Evolutionary conservation across 2,888 invertebrate genomes (phyloP).

Genomic region (Cordylochernes scorpioides): DNA sequence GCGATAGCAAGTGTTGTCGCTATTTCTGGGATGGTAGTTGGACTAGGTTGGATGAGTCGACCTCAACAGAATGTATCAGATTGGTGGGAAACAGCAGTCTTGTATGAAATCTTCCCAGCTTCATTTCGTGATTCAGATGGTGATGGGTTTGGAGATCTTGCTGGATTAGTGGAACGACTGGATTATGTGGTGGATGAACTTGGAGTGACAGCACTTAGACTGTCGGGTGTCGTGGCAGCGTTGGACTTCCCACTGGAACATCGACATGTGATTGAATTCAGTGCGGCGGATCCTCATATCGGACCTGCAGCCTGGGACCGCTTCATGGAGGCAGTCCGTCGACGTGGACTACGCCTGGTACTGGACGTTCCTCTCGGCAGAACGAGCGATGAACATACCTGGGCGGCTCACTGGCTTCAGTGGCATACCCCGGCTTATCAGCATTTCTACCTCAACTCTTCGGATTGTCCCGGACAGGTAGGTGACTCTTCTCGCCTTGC

Average conservation of each 20-base stretch:
- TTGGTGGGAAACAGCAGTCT: constrained; percentile 61
- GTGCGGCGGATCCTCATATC: constrained; percentile 36
- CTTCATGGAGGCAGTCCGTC: constrained; percentile 35
- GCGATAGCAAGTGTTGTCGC: too few species aligned
- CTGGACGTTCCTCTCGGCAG: constrained; percentile 32
- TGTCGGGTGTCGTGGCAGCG: constrained; percentile 53
- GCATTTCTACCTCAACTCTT: too few species aligned
- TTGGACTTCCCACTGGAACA: constrained; percentile 45
- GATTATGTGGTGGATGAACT: constrained; percentile 42
- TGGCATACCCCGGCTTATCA: too few species aligned
- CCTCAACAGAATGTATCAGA: too few species aligned
- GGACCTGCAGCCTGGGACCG: constrained; percentile 38
- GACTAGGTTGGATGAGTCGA: too few species aligned
- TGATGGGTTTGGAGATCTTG: constrained; percentile 58
- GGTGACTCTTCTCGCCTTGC: too few species aligned
- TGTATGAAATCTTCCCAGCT: constrained; percentile 61
- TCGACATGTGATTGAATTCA: constrained; percentile 36
- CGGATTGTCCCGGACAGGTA: too few species aligned
- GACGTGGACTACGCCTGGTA: constrained; percentile 42
- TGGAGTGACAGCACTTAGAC: constrained; percentile 40
- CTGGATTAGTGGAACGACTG: constrained; percentile 38
- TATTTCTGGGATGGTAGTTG: too few species aligned
- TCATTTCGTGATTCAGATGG: constrained; percentile 40
- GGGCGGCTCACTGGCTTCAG: constrained; percentile 13
- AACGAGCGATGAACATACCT: constrained; percentile 14